Percentiles rank a stretch among this genome's conserved stretches.
Evolutionary conservation across 2,797 vertebrate species (phyloP).

Genomic region (Sebastes goodei): DNA sequence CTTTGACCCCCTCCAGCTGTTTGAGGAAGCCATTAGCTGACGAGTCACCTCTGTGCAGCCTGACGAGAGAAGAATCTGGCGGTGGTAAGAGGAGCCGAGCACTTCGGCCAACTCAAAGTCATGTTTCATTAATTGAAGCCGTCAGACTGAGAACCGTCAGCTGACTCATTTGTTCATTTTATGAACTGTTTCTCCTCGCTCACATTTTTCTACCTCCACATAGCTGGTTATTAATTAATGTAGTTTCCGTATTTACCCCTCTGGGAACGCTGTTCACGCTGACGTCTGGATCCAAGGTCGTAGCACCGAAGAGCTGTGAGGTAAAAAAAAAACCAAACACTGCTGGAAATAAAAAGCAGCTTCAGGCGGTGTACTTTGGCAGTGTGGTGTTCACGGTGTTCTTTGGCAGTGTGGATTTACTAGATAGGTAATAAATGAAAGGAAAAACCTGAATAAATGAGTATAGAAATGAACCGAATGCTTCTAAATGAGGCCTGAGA

Average conservation of each 20-base stretch:
- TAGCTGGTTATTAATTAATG: background rate
- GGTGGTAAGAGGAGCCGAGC: slow-evolving; percentile 25
- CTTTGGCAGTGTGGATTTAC: background rate
- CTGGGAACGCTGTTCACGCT: background rate
- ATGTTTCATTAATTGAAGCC: slow-evolving; percentile 5
- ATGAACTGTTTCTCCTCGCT: background rate
- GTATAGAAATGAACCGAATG: background rate
- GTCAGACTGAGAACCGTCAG: background rate
- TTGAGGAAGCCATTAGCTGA: slow-evolving; percentile 49
- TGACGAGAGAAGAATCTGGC: slow-evolving; percentile 10
- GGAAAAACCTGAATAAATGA: background rate
- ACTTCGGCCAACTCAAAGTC: slow-evolving; percentile 8
- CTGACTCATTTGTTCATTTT: background rate
- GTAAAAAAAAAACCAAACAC: background rate
- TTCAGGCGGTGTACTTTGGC: background rate
- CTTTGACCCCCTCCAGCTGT: slow-evolving; percentile 58
- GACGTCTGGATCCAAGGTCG: slow-evolving; percentile 2
- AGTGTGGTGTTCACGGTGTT: background rate
- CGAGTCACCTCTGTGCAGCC: slow-evolving; percentile 29
- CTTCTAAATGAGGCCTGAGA: background rate
- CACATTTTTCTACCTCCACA: background rate
- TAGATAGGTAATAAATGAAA: background rate
- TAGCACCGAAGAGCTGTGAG: background rate
- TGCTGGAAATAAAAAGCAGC: background rate
- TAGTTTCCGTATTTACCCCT: background rate